Base-by-base conservation (phyloP, 2,797 vertebrate genomes). In the Xerus rutilus region DNA sequence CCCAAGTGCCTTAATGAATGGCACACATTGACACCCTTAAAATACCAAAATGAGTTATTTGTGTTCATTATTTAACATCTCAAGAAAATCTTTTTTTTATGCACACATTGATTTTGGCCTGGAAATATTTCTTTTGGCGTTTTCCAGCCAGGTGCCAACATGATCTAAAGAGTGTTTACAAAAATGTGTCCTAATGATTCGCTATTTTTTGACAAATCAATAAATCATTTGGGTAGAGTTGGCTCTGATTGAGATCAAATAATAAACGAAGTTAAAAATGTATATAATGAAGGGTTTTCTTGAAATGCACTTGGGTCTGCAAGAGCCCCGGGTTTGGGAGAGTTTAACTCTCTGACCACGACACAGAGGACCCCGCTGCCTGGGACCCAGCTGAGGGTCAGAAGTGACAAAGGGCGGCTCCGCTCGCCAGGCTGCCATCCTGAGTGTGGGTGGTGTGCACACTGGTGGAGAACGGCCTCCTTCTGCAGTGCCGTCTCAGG, bases 131-230 rank as follows among this genome's bases (percentile, higher is more conserved):
- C 95, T 95, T 95, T 72, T 47, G 64, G 87, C 67, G 69, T 70
- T 95, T 96, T 92, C 89, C 94, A 96, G 43, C 93, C 91, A 96
- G 96, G 93, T 89, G 88, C 81, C 89, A 93, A 92, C 23, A 45
- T 35, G 86, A 94, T 93, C 89, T 97, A 96, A 92, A 69, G 96
- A 78, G 67, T 18, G 91, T 96, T 97, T 94, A 97, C 73, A 95
- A 86, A 96, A 20, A 94, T 10, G n/a, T 69, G 67, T 94, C 81
- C 91, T 96, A 93, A 86, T 93, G 89, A 96, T 95, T 95, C 95
- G 86, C 79, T 69, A 47, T 54, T 52, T 94, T 91, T 93, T 77
- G 86, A 97, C 73, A 95, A 97, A 97, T 93, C 89, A 84, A 94
- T 98, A 97, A 94, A 90, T 95, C 93, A 96, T 94, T 92, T 89